A percentile compares a stretch with the other conserved stretches of the same genome.
These are phyloP conservation scores for Zaprionus ghesquierei DNA, from an alignment of 1,140 invertebrate species.

Conservation along the genomic window DNA sequence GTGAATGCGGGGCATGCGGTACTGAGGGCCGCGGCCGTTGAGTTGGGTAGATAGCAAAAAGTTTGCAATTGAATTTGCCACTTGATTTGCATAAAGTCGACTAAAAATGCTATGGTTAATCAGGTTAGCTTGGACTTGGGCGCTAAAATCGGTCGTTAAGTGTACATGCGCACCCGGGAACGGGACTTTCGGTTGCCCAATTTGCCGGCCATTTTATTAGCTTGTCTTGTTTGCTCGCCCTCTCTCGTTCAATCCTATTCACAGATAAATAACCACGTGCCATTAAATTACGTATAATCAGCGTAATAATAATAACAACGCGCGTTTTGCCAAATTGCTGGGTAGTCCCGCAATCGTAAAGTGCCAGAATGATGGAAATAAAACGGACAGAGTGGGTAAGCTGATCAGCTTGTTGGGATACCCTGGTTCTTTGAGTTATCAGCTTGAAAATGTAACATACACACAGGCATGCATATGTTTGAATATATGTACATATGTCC, in stretches of 20 bases:
- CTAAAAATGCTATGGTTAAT: slow-evolving; percentile 15
- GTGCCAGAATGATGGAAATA: slow-evolving; percentile 1
- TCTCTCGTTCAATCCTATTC: slow-evolving; percentile 12
- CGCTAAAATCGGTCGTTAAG: neutral
- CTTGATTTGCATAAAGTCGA: slow-evolving; percentile 22
- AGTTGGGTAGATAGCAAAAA: neutral
- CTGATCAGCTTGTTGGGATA: neutral
- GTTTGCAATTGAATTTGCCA: slow-evolving; percentile 23
- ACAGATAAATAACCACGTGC: slow-evolving; percentile 23
- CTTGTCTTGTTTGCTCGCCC: neutral
- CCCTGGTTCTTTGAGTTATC: neutral
- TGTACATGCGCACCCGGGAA: neutral
- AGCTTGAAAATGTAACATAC: no score
- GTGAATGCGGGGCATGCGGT: no score
- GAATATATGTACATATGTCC: no score
- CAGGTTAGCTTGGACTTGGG: neutral
- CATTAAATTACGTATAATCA: slow-evolving; percentile 26
- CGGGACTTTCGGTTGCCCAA: neutral
- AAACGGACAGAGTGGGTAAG: neutral
- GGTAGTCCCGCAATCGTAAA: slow-evolving; percentile 16
- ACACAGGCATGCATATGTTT: no score
- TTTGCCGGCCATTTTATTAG: slow-evolving; percentile 4
- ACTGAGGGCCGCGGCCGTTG: neutral
- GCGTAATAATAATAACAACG: neutral
- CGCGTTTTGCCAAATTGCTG: neutral